Evolutionary conservation across 2,888 invertebrate species (phyloP), one percentile per base, ranked within the genome.

Genomic region (Idaea straminata): DNA sequence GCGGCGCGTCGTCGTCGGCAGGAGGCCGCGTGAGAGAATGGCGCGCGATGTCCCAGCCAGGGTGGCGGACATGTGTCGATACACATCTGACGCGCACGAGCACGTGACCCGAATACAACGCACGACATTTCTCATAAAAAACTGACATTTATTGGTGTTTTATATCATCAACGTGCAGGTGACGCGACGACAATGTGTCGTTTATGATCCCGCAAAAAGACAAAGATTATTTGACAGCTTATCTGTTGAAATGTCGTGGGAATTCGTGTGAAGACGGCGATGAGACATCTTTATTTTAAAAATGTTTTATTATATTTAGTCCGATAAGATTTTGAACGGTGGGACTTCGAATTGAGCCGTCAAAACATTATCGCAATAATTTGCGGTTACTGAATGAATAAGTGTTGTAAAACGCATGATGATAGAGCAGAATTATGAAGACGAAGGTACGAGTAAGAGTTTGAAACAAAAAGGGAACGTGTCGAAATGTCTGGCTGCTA

Each of bases 91-190:
- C 85, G 78, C 83, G 80, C 83, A 76, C 69, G 79, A 87, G 91
- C 89, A 87, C 92, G 92, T 92, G 91, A 92, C 88, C 71, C 81
- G 91, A 87, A 87, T 90, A 77, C 86, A 78, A 77, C 76, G 83
- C 78, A 82, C 80, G 83, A 80, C 47, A 81, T 77, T 84, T 80
- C 82, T 89, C 89, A 91, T 91, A 92, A 92, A 92, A 91, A 91
- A 90, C 90, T 91, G 92, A 91, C 92, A 86, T 91, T 92, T 91
- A 92, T 91, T 91, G 89, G 89, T 86, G 83, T 88, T 91, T 92
- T 91, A 92, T 91, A 90, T 88, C 90, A 91, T 88, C 88, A 83
- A 86, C 87, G 89, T 88, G 90, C 87, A 86, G 85, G 85, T 89
- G 90, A 88, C 84, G 81, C 83, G 84, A 78, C 84, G 78, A 85